Conservation (phyloP, 2,797 vertebrate genomes). For the Enteromius argenteus region DNA sequence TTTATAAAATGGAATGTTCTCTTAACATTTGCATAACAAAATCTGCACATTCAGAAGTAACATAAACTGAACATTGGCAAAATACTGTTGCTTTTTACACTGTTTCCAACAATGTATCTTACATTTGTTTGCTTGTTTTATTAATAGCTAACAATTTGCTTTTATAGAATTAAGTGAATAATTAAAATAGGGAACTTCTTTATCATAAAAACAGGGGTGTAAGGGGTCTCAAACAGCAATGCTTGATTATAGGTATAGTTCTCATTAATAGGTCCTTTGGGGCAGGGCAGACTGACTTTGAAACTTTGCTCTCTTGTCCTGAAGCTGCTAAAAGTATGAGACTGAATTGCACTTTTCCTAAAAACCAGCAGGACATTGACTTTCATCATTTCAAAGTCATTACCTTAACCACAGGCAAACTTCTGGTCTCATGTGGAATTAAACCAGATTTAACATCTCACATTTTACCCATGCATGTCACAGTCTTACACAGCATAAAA, state of each 20-base stretch:
- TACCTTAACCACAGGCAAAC: conserved; percentile 22
- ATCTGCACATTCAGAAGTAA: background rate
- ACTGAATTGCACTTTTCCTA: conserved; percentile 19
- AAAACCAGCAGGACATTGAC: conserved; percentile 37
- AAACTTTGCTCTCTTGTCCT: conserved; percentile 33
- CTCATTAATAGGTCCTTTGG: conserved; percentile 49
- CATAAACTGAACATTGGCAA: background rate
- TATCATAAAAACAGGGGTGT: conserved; percentile 47
- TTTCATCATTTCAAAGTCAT: conserved; percentile 41
- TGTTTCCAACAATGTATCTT: background rate
- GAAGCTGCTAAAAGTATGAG: conserved; percentile 24
- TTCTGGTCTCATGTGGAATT: conserved; percentile 38
- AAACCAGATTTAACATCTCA: conserved; percentile 42
- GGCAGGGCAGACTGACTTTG: conserved; percentile 7
- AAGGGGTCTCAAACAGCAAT: conserved; percentile 39
- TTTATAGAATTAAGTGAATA: background rate
- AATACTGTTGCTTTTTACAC: background rate
- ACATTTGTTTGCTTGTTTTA: background rate
- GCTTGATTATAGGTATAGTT: conserved; percentile 15
- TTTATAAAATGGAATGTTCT: background rate
- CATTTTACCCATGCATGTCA: conserved; percentile 39
- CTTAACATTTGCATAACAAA: background rate
- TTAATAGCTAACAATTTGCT: background rate
- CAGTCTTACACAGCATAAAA: conserved; percentile 17
- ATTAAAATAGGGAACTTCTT: conserved; percentile 46